phyloP scores from a whole-genome alignment of 2,113 vertebrate species.

The Lepisosteus oculatus region DNA sequence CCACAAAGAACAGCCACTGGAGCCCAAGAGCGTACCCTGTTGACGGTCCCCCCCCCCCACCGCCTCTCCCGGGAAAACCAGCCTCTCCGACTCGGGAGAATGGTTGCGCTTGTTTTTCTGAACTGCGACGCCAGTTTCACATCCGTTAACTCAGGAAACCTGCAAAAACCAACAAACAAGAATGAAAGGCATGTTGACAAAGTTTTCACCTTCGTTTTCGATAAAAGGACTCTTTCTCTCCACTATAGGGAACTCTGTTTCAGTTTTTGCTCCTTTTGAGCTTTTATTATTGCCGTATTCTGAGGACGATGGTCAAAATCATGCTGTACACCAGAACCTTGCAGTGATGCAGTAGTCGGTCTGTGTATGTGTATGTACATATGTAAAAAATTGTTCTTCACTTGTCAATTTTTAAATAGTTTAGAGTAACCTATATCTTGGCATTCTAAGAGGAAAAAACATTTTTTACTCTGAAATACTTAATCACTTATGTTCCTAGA shows the following conservation, averaged over 20 bases:
- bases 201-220: neutral
- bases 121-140: constrained; percentile 40
- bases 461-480: too few species aligned
- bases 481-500: too few species aligned
- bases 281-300: too few species aligned
- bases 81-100: constrained; percentile 6
- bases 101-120: constrained; percentile 16
- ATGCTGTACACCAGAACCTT: too few species aligned
- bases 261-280: too few species aligned
- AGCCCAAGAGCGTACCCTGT: constrained; percentile 40
- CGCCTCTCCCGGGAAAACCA: constrained; percentile 18
- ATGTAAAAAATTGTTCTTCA: too few species aligned
- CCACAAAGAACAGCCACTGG: constrained; percentile 36
- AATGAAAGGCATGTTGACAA: neutral
- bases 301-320: too few species aligned
- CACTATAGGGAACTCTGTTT: neutral
- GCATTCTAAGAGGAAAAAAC: neutral
- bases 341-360: too few species aligned
- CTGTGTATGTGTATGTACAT: too few species aligned
- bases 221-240: neutral
- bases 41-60: constrained; percentile 30
- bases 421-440: neutral
- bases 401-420: neutral
- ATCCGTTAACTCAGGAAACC: constrained; percentile 67
- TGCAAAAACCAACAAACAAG: constrained; percentile 16